phyloP scores from a whole-genome alignment of 2,888 invertebrate genomes.

The Diabrotica balteata region DNA sequence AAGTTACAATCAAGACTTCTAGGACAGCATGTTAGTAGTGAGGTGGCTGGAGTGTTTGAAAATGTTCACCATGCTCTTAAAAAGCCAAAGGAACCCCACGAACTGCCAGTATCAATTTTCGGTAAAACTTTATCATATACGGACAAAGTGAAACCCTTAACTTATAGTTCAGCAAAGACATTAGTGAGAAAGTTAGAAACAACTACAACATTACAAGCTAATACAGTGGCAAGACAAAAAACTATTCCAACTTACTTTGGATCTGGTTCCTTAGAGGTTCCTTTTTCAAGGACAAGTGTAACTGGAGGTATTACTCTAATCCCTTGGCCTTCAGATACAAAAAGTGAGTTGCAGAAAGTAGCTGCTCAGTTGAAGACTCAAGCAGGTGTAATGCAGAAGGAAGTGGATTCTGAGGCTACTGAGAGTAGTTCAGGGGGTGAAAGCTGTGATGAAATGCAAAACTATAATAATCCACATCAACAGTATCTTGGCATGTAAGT shows the following conservation, averaged over 20 bases:
- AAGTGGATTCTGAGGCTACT: constrained; percentile 91
- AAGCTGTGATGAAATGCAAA: constrained; percentile 88
- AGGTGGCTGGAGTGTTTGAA: constrained; percentile 79
- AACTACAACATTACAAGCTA: constrained; percentile 58
- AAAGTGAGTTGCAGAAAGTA: constrained; percentile 71
- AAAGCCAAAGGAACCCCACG: constrained; percentile 46
- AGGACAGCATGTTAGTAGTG: constrained; percentile 80
- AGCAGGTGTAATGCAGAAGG: constrained; percentile 75
- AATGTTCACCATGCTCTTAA: constrained; percentile 69
- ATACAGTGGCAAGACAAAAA: constrained; percentile 54
- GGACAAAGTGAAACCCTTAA: constrained; percentile 58
- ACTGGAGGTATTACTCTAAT: constrained; percentile 57
- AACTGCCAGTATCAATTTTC: constrained; percentile 22
- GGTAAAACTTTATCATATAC: constrained; percentile 25
- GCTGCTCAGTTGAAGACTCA: constrained; percentile 78
- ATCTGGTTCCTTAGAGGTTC: constrained; percentile 59
- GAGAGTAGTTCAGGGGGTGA: constrained; percentile 94
- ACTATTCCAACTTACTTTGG: constrained; percentile 63
- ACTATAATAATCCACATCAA: constrained; percentile 79
- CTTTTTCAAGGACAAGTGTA: constrained; percentile 47
- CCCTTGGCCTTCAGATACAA: constrained; percentile 59
- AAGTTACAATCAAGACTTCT: constrained; percentile 79
- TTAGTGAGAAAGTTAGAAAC: constrained; percentile 66
- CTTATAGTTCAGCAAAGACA: constrained; percentile 65
- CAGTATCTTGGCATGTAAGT: constrained; percentile 83